These are phyloP conservation scores for Sebastes glaucus DNA, from an alignment of 2,797 vertebrate genomes.

Conservation along the genomic window DNA sequence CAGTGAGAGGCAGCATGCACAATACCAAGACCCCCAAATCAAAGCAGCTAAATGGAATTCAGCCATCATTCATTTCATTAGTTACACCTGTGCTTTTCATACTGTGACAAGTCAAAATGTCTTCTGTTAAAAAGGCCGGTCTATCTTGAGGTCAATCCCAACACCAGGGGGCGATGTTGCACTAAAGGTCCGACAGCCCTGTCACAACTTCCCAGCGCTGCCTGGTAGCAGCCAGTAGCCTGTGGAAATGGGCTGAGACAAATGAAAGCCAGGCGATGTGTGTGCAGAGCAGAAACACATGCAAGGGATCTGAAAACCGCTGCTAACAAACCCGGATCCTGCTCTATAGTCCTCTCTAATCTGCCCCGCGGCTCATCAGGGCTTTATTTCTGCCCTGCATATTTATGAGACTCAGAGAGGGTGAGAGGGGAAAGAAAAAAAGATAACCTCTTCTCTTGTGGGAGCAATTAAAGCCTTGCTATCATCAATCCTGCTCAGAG, in stretches of 20 bases:
- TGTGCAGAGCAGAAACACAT: constrained; percentile 67
- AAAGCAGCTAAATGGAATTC: background rate
- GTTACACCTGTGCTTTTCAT: background rate
- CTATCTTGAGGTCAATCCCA: background rate
- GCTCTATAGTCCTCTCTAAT: constrained; percentile 75
- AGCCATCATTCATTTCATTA: background rate
- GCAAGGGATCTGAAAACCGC: constrained; percentile 66
- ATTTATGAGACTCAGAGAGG: constrained; percentile 72
- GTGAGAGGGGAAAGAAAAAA: constrained; percentile 36
- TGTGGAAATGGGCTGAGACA: constrained; percentile 57
- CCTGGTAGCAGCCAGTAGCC: constrained; percentile 29
- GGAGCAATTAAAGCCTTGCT: constrained; percentile 75
- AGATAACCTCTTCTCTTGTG: constrained; percentile 71
- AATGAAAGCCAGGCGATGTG: constrained; percentile 62
- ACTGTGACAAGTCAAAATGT: background rate
- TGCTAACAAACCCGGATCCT: constrained; percentile 74
- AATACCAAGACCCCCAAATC: background rate
- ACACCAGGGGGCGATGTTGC: constrained; percentile 70
- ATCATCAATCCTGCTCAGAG: constrained; percentile 75
- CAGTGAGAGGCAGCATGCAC: background rate
- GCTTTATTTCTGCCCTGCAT: constrained; percentile 75
- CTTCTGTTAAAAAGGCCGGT: background rate
- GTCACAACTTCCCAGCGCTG: constrained; percentile 2
- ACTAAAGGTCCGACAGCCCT: constrained; percentile 13
- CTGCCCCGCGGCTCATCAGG: constrained; percentile 75